Evolutionary conservation across 2,113 vertebrate species (phyloP).

Genomic region (Leptodactylus fuscus): DNA sequence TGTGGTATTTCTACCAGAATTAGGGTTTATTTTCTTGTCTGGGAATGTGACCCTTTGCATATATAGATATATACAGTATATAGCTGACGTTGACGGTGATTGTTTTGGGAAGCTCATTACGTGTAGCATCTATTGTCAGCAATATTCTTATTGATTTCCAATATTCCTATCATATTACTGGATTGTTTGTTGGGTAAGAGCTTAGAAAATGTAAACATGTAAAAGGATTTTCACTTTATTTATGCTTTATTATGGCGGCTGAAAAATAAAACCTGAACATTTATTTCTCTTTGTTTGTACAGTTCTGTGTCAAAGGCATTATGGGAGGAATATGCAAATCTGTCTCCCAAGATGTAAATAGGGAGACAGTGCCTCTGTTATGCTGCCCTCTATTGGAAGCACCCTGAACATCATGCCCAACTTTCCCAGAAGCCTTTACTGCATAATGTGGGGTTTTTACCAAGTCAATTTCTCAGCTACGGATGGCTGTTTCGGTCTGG

Average conservation of each 20-base stretch:
- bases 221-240: not conserved
- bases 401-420: no score
- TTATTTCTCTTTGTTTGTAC: not conserved
- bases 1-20: not conserved
- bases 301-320: not conserved
- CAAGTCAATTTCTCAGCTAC: no score
- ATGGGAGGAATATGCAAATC: not conserved
- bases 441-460: no score
- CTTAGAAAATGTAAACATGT: not conserved
- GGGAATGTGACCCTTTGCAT: not conserved
- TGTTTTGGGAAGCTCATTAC: slow-evolving; percentile 6
- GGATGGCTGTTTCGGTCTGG: no score
- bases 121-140: not conserved
- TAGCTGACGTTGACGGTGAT: not conserved
- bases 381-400: no score
- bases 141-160: slow-evolving; percentile 3
- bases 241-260: not conserved
- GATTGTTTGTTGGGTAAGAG: not conserved
- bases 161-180: not conserved
- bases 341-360: no score
- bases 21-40: not conserved
- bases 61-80: not conserved
- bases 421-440: no score
- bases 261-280: not conserved
- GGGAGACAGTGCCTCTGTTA: no score